Base-by-base conservation (phyloP, 2,888 invertebrate genomes). In the Danaus chrysippus region DNA sequence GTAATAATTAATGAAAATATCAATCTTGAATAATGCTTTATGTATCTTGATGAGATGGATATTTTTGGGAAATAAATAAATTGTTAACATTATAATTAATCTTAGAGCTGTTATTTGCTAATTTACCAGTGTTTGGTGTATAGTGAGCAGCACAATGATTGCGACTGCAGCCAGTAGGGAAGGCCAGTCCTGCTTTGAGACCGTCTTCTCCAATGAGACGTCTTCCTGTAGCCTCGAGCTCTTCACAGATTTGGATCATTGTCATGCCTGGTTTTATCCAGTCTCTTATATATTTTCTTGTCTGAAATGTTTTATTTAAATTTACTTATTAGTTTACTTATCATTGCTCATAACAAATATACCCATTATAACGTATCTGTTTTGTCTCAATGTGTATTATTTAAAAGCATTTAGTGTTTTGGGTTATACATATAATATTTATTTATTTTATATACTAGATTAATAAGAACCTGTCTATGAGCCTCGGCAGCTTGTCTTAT, bases 101-200 rank as follows among this genome's bases (percentile, higher is more conserved):
- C 23, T 34, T 34, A 34, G 23, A 3, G 23, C 2, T 34, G 23
- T 34, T 2, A 49, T 49, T 46, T 59, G 8, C 46, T 12, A 6
- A n/a, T 3, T 68, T 76, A 91, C 93, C 99, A 59, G 98, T 98
- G 85, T 99, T 99, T 5, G 99, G 99, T 12, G 99, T 99, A 79
- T 99, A 99, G 91, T 99, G 99, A 58, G 99, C 99, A 61, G 99
- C 99, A 82, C 99, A 99, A 83, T 99, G 96, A 87, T 99, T 99
- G 57, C 99, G 92, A n/a, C 98, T 99, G 82, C 99, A 99, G 0
- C 99, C 99, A 0, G 99, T 99, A 0, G 99, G 99, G 84, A 99
- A 99, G 9, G 97, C 97, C 64, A 97, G 86, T 0, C 97, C 99
- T 1, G 99, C 98, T 73, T 98, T 96, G 9, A 99, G 91, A 0